phyloP scores from a whole-genome alignment of 1,140 invertebrate species.

The Mylabris phalerata region DNA sequence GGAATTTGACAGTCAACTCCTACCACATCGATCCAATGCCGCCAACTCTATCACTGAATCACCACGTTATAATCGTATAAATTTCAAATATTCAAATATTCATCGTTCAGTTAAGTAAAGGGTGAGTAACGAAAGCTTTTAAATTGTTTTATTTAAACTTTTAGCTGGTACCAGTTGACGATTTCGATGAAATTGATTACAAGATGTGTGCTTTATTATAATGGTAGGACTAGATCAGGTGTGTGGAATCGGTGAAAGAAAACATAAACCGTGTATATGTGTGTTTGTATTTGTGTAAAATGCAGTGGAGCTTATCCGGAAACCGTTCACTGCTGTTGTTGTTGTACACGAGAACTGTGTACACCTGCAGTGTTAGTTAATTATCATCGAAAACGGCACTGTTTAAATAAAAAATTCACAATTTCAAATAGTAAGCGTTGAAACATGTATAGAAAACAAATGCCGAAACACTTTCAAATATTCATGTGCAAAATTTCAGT shows the following conservation, averaged over 20 bases:
- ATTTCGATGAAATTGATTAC: background rate
- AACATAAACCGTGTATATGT: background rate
- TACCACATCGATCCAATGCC: no score
- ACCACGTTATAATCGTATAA: no score
- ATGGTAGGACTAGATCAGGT: conserved; percentile 1
- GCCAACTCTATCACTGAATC: no score
- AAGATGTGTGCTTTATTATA: background rate
- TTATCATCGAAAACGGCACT: no score
- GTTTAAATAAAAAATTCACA: no score
- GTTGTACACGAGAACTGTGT: background rate
- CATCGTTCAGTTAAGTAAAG: background rate
- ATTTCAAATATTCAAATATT: no score
- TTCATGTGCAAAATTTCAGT: no score
- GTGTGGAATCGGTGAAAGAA: conserved; percentile 8
- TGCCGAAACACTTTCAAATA: no score
- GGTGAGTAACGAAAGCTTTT: background rate
- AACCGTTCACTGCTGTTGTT: conserved; percentile 19
- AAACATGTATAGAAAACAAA: no score
- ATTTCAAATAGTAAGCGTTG: no score
- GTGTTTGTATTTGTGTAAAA: conserved; percentile 15
- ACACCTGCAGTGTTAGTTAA: conserved; percentile 1
- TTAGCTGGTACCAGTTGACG: background rate
- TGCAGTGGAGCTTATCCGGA: conserved; percentile 28
- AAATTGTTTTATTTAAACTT: background rate
- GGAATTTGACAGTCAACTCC: no score